These are phyloP conservation scores for Crotalus helleri DNA, from an alignment of 2,113 vertebrate genomes.

Conservation along the genomic window DNA sequence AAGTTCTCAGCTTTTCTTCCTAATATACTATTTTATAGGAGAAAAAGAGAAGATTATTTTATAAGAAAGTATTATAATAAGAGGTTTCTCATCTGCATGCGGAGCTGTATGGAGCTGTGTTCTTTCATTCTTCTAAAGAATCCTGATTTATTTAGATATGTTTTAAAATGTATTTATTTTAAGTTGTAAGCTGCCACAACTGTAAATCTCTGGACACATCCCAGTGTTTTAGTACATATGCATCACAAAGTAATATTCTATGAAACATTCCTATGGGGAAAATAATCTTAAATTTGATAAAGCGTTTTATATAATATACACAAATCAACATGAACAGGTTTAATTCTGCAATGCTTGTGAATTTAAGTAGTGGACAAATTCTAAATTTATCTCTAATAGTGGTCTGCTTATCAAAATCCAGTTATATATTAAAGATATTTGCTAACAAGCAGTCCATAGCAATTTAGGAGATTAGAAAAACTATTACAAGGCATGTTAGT, in stretches of 20 bases:
- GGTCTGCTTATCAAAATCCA: conserved; percentile 21
- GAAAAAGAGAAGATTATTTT: neutral
- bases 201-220: neutral
- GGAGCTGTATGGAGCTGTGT: neutral
- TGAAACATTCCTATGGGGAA: neutral
- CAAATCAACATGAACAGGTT: neutral
- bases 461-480: conserved; percentile 36
- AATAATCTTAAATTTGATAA: neutral
- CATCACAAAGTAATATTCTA: neutral
- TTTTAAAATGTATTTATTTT: neutral
- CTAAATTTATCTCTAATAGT: conserved; percentile 43
- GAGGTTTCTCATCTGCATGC: neutral
- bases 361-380: conserved; percentile 1
- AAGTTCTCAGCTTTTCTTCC: neutral
- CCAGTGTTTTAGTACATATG: neutral
- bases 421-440: conserved; percentile 27
- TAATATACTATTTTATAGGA: neutral
- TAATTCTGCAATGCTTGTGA: neutral
- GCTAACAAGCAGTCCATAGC: conserved; percentile 51
- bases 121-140: neutral
- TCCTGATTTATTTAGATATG: neutral
- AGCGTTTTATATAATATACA: neutral
- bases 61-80: neutral
- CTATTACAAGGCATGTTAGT: conserved; percentile 31
- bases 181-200: neutral